Evolutionary conservation across 2,113 vertebrate species (phyloP).

Genomic region (Saccopteryx bilineata): DNA sequence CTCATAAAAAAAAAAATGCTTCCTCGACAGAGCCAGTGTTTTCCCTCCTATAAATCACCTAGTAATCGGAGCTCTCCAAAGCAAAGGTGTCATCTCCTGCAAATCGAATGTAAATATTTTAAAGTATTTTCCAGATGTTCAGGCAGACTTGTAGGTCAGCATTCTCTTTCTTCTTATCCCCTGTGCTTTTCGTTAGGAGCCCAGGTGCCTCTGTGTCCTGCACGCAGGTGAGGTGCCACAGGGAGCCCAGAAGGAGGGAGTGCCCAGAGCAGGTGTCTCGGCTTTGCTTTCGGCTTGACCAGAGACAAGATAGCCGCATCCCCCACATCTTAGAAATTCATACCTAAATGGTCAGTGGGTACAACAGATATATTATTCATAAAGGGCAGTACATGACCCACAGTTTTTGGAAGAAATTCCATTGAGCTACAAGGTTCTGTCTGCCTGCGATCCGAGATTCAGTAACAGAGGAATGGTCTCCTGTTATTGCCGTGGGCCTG

Average conservation of each 20-base stretch:
- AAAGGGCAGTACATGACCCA: not conserved
- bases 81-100: not conserved
- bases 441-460: not conserved
- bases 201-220: accelerated
- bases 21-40: not conserved
- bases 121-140: not conserved
- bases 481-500: not conserved
- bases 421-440: not conserved
- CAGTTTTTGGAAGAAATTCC: not conserved
- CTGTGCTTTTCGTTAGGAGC: not conserved
- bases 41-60: not conserved
- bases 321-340: accelerated
- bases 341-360: not conserved
- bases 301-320: not conserved
- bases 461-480: accelerated
- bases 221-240: accelerated
- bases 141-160: not conserved
- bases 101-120: conserved; percentile 2
- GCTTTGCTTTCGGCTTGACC: not conserved
- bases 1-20: not conserved
- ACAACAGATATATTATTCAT: not conserved
- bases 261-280: accelerated
- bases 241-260: too few species aligned
- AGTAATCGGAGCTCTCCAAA: not conserved
- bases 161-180: too few species aligned